Conservation (phyloP, 1,140 invertebrate genomes). For the Drosophila oshimai region DNA sequence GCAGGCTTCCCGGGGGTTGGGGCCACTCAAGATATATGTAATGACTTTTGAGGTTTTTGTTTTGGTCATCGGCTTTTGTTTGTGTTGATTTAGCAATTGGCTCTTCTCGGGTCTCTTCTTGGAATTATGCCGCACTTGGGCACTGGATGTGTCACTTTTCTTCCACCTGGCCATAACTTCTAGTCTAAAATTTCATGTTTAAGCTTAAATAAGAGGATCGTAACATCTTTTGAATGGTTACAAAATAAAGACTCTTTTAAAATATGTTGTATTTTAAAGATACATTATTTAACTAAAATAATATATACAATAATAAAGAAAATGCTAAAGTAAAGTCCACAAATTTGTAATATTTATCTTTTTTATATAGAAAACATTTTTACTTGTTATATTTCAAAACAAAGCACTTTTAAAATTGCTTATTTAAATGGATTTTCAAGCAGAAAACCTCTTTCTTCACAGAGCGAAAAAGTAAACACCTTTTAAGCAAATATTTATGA, state of each 20-base stretch:
- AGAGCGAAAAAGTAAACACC: background rate
- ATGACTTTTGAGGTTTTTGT: constrained; percentile 80
- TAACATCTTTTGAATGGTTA: background rate
- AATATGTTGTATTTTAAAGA: no score
- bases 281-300: no score
- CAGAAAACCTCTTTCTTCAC: background rate
- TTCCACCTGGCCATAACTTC: constrained; percentile 26
- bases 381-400: background rate
- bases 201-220: constrained; percentile 41
- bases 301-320: no score
- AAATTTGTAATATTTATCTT: no score
- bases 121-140: constrained; percentile 65
- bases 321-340: no score
- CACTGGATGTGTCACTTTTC: constrained; percentile 36
- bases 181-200: constrained; percentile 57
- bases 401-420: background rate
- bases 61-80: constrained; percentile 59
- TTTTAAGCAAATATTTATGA: constrained; percentile 14
- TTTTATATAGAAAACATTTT: no score
- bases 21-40: constrained; percentile 69
- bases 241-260: background rate
- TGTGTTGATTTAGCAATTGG: constrained; percentile 76
- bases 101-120: constrained; percentile 50
- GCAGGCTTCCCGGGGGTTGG: constrained; percentile 10
- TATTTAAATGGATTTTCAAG: background rate